Conservation (phyloP, 2,113 vertebrate genomes). For the Percina caprodes region DNA sequence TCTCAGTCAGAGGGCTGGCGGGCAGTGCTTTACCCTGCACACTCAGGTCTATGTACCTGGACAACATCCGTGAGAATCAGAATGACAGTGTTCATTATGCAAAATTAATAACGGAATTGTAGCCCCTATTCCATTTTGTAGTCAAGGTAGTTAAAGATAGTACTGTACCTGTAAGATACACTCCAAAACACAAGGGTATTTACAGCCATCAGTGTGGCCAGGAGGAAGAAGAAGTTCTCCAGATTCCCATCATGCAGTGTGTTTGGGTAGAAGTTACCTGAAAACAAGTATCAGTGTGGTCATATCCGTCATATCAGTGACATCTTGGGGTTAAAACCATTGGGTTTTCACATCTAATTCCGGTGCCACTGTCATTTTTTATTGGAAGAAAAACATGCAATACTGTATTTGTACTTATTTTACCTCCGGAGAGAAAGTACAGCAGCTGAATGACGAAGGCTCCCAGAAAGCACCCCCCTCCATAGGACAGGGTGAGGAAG, state of each 20-base stretch:
- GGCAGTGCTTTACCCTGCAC: slow-evolving; percentile 76
- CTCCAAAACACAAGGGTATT: slow-evolving; percentile 90
- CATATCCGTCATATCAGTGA: background rate
- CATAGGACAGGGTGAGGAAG: slow-evolving; percentile 90
- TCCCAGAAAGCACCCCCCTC: slow-evolving; percentile 89
- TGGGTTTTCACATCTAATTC: background rate
- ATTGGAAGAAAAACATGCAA: background rate
- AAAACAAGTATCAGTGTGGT: background rate
- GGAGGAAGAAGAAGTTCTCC: slow-evolving; percentile 92
- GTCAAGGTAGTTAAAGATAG: background rate
- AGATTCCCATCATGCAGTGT: slow-evolving; percentile 89
- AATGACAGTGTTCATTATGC: background rate
- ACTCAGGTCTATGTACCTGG: slow-evolving; percentile 88
- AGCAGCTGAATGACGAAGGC: slow-evolving; percentile 87
- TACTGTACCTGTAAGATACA: slow-evolving; percentile 88
- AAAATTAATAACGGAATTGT: background rate
- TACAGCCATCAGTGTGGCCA: slow-evolving; percentile 88
- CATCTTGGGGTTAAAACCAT: background rate
- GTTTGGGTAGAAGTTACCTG: slow-evolving; percentile 93
- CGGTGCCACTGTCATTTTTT: background rate
- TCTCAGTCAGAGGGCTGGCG: slow-evolving; percentile 84
- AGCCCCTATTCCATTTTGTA: background rate
- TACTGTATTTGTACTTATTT: slow-evolving; percentile 3
- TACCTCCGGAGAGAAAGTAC: slow-evolving; percentile 89
- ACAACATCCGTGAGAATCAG: slow-evolving; percentile 7